Base-by-base conservation (phyloP, 1,140 invertebrate species). In the Drosophila leontia region DNA sequence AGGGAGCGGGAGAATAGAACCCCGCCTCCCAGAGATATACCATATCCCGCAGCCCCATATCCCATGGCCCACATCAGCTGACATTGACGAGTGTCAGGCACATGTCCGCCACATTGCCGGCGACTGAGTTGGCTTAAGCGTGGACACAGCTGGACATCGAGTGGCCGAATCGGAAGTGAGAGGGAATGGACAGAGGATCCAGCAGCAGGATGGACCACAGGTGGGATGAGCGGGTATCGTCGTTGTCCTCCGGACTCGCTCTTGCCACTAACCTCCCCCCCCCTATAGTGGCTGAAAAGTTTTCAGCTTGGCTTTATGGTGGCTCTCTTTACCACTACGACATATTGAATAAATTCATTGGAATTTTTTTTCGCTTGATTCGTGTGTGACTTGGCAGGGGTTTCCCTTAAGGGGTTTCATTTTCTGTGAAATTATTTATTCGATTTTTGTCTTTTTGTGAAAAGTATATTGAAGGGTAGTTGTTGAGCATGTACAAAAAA, bases 21-120 rank as follows among this genome's bases (percentile, higher is more conserved):
- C 44, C 42, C 51, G 6, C 15, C 15, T 34, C 61, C 39, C 19
- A 17, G 35, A 23, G 34, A 55, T 39, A 26, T 23, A 34, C 2
- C 17, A 55, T 39, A 26, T 37, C 53, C 34, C 53, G 11, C 19
- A 23, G 53, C 17, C 51, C 51, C 51, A 15, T 39, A 50, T 70
- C 44, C 35, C 69, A 35, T 48, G 9, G 53, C 69, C 69, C 53
- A 42, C 48, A 71, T 60, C 68, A 60, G 68, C 70, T 74, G 70
- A 74, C 70, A 72, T 59, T 74, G 70, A 74, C 70, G 70, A 72
- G 70, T 74, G 70, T 74, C 70, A 74, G 70, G 45, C 70, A 74
- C 70, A 74, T 74, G 68, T 74, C 70, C 70, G 68, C 70, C 67
- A 37, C 70, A 74, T 34, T 47, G 70, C 70, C 70, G 45, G 67